Evolutionary conservation across 2,888 invertebrate species (phyloP), one percentile per base, ranked within the genome.

Genomic region (Drosophila multiciliata): DNA sequence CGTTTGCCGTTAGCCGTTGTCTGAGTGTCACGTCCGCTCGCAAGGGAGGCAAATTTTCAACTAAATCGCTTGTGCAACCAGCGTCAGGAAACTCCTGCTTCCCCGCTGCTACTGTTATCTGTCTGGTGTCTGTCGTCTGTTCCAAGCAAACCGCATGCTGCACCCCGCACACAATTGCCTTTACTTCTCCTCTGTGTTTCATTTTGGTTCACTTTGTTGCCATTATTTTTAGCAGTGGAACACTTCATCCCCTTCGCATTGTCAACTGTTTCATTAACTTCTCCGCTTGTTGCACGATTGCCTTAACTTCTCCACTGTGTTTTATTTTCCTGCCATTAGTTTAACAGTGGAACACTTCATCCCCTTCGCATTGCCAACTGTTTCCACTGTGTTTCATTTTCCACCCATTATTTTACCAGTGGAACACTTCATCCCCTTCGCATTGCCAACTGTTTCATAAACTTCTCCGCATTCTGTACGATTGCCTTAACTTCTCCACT

Each of bases 31-130:
- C 87, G 87, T 87, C 87, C 82, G 69, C 74, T 66, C 78, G 75
- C 75, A 69, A 76, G 82, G 87, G 83, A 87, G 87, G 87, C 84
- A 84, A 87, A 88, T 87, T 84, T 82, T 81, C 81, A 62, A 87
- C 87, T 87, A 67, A 87, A 73, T 62, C 72, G 84, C 74, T 53
- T 70, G 59, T 70, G 63, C 82, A 71, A 66, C 73, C 53, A 67
- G 52, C 60, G 61, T n/a, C 75, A 69, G 77, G 77, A 78, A 74
- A 66, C 73, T 71, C 70, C 73, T 71, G 69, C 33, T 52, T 15
- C 53, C 63, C 66, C 73, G 68, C 61, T 57, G 54, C 26, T 45
- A 9, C 49, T 67, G 72, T 20, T 59, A 61, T 64, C 66, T 61
- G 69, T 54, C 66, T 42, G 42, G 29, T 33, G 17, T 32, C 48